phyloP scores from a whole-genome alignment of 2,888 invertebrate genomes.

The Drosophila ezoana region DNA sequence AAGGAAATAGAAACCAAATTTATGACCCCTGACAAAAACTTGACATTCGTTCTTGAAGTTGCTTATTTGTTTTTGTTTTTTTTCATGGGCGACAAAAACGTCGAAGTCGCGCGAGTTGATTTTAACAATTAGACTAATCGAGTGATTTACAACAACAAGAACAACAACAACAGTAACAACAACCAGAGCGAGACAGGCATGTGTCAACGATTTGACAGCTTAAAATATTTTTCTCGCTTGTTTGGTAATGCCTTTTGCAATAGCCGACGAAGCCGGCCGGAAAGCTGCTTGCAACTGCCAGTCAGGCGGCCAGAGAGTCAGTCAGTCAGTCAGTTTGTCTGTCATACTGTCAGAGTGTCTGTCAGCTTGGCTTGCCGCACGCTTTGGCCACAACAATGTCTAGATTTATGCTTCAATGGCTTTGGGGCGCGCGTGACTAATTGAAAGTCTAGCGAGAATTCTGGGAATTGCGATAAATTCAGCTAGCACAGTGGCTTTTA shows the following conservation, averaged over 20 bases:
- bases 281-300: conserved; percentile 45
- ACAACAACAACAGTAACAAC: conserved; percentile 34
- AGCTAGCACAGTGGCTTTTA: conserved; percentile 27
- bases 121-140: conserved; percentile 80
- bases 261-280: conserved; percentile 45
- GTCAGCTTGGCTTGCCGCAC: conserved; percentile 47
- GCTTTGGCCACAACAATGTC: conserved; percentile 66
- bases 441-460: conserved; percentile 73
- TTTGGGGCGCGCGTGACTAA: conserved; percentile 76
- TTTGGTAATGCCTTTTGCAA: conserved; percentile 34
- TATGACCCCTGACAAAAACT: conserved; percentile 71
- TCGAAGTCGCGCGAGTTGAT: conserved; percentile 53
- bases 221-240: conserved; percentile 71
- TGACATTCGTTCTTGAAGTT: conserved; percentile 64
- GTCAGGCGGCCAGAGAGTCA: conserved; percentile 42
- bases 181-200: conserved; percentile 58
- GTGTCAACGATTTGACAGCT: conserved; percentile 78
- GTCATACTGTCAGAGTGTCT: conserved; percentile 35
- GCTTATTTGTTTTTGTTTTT: conserved; percentile 10
- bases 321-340: conserved; percentile 40
- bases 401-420: conserved; percentile 73
- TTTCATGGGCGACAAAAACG: conserved; percentile 56
- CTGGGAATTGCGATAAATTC: conserved; percentile 43
- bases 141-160: conserved; percentile 69
- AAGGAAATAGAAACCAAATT: conserved; percentile 44